phyloP scores from a whole-genome alignment of 30 jellyfish, hydroid and myxozoan species.

The Turritopsis rubra region DNA sequence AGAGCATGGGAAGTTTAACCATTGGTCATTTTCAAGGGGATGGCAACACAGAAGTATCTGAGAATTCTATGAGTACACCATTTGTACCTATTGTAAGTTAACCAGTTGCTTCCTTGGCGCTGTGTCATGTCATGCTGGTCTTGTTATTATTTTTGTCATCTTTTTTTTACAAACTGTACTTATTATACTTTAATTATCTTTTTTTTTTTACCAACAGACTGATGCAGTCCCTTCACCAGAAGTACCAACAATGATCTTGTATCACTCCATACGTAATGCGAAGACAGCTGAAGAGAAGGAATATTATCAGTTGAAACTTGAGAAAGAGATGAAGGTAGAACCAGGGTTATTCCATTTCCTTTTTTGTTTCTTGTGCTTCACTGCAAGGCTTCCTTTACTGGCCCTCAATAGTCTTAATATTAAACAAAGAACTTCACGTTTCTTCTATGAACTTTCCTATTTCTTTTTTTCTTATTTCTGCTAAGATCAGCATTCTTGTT shows the following conservation, averaged over 20 bases:
- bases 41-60: not conserved
- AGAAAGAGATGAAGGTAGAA: slow-evolving; percentile 28
- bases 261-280: slow-evolving; percentile 41
- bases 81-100: not conserved
- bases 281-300: slow-evolving; percentile 37
- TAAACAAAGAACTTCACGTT: not conserved
- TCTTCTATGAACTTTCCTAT: not conserved
- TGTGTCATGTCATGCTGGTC: not conserved
- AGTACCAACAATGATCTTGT: slow-evolving; percentile 58
- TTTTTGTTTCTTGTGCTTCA: not conserved
- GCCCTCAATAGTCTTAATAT: not conserved
- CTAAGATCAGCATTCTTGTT: not conserved
- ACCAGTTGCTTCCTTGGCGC: not conserved
- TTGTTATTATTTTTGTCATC: not conserved
- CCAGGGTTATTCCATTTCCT: not conserved
- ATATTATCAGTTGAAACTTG: slow-evolving; percentile 16
- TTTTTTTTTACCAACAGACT: slow-evolving; percentile 30
- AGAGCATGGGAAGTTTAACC: slow-evolving; percentile 53
- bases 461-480: not conserved
- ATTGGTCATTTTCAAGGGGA: slow-evolving; percentile 68
- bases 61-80: not conserved
- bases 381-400: not conserved
- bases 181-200: not conserved
- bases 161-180: not conserved
- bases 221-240: slow-evolving; percentile 98